These are phyloP conservation scores for Brachypteracias leptosomus DNA, from an alignment of 2,113 vertebrate genomes.

Conservation along the genomic window DNA sequence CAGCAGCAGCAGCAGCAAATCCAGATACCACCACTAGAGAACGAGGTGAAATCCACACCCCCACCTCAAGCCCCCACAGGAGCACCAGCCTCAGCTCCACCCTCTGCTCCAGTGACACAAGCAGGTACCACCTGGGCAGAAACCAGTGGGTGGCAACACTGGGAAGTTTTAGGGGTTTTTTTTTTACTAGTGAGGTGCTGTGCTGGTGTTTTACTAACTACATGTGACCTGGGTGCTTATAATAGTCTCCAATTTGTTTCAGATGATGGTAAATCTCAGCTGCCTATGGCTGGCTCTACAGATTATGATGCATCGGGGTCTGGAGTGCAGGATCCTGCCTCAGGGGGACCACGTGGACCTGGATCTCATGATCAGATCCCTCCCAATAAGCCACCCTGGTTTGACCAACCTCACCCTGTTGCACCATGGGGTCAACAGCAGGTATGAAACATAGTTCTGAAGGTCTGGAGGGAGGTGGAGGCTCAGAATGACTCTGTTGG, in stretches of 20 bases:
- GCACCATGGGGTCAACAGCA: slow-evolving; percentile 88
- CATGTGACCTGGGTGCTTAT: background rate
- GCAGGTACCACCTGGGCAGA: slow-evolving; percentile 55
- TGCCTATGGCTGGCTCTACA: slow-evolving; percentile 77
- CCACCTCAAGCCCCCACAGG: slow-evolving; percentile 63
- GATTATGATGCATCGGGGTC: slow-evolving; percentile 84
- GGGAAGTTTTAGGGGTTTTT: background rate
- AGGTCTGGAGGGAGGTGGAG: background rate
- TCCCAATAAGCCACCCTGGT: slow-evolving; percentile 89
- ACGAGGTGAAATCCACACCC: slow-evolving; percentile 71
- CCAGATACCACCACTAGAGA: slow-evolving; percentile 71
- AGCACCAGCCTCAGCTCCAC: slow-evolving; percentile 49
- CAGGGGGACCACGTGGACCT: slow-evolving; percentile 75
- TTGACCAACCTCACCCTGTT: slow-evolving; percentile 89
- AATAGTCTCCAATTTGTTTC: background rate
- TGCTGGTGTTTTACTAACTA: background rate
- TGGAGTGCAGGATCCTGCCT: slow-evolving; percentile 79
- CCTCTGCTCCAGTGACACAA: slow-evolving; percentile 68
- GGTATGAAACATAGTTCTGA: slow-evolving; percentile 5
- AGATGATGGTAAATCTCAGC: slow-evolving; percentile 90
- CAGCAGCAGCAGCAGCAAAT: slow-evolving; percentile 75
- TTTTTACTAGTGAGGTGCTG: background rate
- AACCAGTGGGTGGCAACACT: background rate
- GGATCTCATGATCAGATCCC: slow-evolving; percentile 84
- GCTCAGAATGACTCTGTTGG: background rate